Base-by-base conservation (phyloP, 2,888 invertebrate genomes). In the Galerucella pusilla region DNA sequence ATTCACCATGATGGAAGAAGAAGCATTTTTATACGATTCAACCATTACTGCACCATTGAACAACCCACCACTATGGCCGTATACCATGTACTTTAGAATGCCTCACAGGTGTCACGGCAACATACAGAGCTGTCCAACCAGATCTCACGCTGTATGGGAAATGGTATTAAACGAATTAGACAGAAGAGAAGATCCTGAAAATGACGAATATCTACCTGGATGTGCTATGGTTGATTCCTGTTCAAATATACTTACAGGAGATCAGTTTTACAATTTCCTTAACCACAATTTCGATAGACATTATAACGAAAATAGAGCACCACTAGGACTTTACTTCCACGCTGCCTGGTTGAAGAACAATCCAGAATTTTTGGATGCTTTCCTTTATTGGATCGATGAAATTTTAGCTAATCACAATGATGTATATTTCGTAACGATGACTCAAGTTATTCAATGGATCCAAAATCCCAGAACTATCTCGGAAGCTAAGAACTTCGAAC, bases 41-140 rank as follows among this genome's bases (percentile, higher is more conserved):
- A 97, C 97, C 68, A 97, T 98, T 86, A 96, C 97, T 0, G 96
- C 97, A 1, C 95, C 97, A 1, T 90, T 97, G 54, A 95, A 94
- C 81, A 96, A 96, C 86, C 96, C 96, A 25, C 97, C 97, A 70
- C 92, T 97, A 80, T 98, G 98, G 98, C 98, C 98, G 3, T 98
- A 98, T 90, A 98, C 98, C 74, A 95, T 98, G 94, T 97, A 98
- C 91, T 97, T 97, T 92, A 93, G 96, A 84, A 96, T 97, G 95
- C 96, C 97, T 0, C 97, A 97, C 88, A 92, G 95, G 76, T 97
- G 97, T 85, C 96, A 97, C 86, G 97, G 97, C 78, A 97, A 97
- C 88, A 89, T 96, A 75, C 97, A 97, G 87, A 95, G 93, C 86
- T 97, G 96, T 86, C 96, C 96, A 12, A 96, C 96, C 2, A 93